Evolutionary conservation across 2,797 vertebrate species (phyloP), one percentile per base, ranked within the genome.

Genomic region (Diglossa cyanea): DNA sequence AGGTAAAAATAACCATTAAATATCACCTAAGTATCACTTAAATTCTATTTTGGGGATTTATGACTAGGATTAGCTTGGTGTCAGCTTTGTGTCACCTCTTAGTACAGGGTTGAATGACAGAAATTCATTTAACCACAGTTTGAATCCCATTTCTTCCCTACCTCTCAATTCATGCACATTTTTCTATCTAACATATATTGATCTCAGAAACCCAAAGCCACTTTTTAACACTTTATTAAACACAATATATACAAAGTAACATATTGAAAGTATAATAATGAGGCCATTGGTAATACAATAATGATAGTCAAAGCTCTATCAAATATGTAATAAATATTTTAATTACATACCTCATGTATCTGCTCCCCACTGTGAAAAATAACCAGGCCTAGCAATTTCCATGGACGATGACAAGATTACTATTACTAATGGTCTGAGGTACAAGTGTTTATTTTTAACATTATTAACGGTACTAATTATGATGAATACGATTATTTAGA

Each of bases 301-400:
- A 94, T 76, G 90, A 96, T 82, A 92, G 79, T 42, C 4, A 2
- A 94, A 88, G 33, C 67, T 81, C 90, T 96, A 91, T 86, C 84
- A 97, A 94, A 97, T 90, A 91, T 50, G 73, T 94, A 97, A 97
- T 97, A 97, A 97, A 97, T 97, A 97, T 97, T 97, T 98, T 97
- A 97, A 98, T 98, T 97, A 97, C 97, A 97, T 95, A 97, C 95
- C 94, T 96, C 90, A 92, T 95, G 88, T 95, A 93, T 94, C 93
- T 97, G 78, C 17, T 9, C 91, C 97, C 95, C 89, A 97, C 97
- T 97, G 97, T 97, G 97, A 97, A 97, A 97, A 97, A 94, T 96
- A 97, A 96, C 95, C 42, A 6, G 75, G 84, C 91, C 97, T 94
- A 71, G 18, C 77, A 96, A 95, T 97, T 97, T 97, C 97, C 97